Conservation (phyloP, 2,113 vertebrate genomes). For the Chloroceryle aenea region DNA sequence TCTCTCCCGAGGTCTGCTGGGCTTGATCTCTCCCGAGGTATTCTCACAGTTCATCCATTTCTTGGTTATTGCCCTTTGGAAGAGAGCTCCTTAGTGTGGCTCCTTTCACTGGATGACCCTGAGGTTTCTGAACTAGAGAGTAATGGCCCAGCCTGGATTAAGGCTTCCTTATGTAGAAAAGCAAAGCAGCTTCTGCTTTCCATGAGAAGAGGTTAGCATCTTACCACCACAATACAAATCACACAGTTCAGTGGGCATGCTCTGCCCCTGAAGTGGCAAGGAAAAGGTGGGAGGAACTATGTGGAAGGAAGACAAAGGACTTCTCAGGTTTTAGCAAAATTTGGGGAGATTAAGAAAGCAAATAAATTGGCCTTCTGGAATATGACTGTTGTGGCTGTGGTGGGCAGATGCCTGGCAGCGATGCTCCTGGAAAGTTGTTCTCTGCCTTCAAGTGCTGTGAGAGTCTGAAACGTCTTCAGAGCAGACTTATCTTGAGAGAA, state of each 20-base stretch:
- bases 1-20: too few relatives aligned
- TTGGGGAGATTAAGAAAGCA: not conserved
- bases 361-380: not conserved
- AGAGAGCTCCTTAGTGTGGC: not conserved
- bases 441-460: not conserved
- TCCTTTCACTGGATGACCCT: not conserved
- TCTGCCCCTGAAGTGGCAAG: not conserved
- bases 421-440: not conserved
- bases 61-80: not conserved
- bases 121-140: not conserved
- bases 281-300: not conserved
- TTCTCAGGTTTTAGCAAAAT: not conserved
- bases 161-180: not conserved
- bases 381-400: not conserved
- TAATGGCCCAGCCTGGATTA: not conserved
- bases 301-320: not conserved
- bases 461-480: not conserved
- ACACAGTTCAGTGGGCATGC: accelerated
- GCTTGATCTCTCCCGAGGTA: too few relatives aligned
- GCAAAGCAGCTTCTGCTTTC: not conserved
- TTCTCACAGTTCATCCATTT: not conserved
- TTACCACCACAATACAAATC: not conserved
- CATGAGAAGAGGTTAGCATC: not conserved
- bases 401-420: not conserved
- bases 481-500: not conserved